Evolutionary conservation across 2,888 invertebrate genomes (phyloP).

Genomic region (Rhorus exstirpatorius): DNA sequence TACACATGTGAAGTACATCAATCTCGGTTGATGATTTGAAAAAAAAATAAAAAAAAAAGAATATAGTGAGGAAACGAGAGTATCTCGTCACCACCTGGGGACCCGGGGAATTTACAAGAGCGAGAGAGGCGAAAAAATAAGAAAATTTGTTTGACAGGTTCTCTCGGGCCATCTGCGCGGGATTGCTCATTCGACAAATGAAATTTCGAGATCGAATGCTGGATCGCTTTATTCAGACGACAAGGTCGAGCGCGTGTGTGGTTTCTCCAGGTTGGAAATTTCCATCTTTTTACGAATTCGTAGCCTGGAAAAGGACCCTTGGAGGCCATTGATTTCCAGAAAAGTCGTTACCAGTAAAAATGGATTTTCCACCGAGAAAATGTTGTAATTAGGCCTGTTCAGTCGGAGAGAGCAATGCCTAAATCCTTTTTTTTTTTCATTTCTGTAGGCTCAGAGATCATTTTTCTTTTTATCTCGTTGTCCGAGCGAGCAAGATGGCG

Average conservation of each 20-base stretch:
- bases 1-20: background rate
- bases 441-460: too few relatives aligned
- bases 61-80: conserved; percentile 28
- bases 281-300: too few relatives aligned
- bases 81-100: conserved; percentile 26
- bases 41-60: conserved; percentile 3
- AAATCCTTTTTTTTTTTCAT: too few relatives aligned
- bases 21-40: conserved; percentile 1
- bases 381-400: too few relatives aligned
- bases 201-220: conserved; percentile 37
- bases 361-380: too few relatives aligned
- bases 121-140: conserved; percentile 26
- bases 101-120: background rate
- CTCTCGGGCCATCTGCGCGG: background rate
- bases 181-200: conserved; percentile 43
- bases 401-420: too few relatives aligned
- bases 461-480: too few relatives aligned
- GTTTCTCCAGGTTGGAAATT: too few relatives aligned
- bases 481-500: background rate
- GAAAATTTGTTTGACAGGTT: conserved; percentile 7
- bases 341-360: too few relatives aligned
- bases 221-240: background rate
- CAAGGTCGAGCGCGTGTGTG: background rate
- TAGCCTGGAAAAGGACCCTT: too few relatives aligned
- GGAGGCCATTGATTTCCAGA: too few relatives aligned